Base-by-base conservation (phyloP, 2,113 vertebrate genomes). In the Osmerus eperlanus region DNA sequence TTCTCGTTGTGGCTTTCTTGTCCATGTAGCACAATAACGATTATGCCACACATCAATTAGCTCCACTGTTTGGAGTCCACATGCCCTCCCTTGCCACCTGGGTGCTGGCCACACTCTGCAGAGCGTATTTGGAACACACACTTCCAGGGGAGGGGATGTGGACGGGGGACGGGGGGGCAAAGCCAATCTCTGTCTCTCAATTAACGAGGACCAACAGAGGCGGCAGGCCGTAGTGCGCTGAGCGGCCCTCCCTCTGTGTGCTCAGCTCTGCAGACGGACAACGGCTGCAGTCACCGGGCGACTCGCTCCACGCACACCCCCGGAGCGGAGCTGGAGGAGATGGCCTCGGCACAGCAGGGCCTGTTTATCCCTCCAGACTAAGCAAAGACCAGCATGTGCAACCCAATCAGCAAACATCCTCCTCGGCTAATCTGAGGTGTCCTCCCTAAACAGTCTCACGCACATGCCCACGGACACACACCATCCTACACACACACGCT, bases 141-240 rank as follows among this genome's bases (percentile, higher is more conserved):
- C 89, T 87, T 87, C 72, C 83, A 79, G 75, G 82, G 82, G 83
- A 51, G 84, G 85, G 67, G 83, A 80, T 32, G 32, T 32, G 32
- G 32, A 32, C 32, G 32, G 32, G 32, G 4, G 41, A 9, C 0
- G 36, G 1, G 21, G 76, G 78, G 72, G 78, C 82, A 83, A 88
- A 86, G 85, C 79, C 72, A 70, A 80, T 83, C 77, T 85, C 77
- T 72, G 81, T 70, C 65, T 85, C 81, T 79, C 86, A 89, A 89
- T 91, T 88, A 90, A 85, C 13, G 64, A 83, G 78, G 83, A 77
- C 82, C 79, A 89, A 90, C 89, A 89, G 77, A 83, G 88, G 80
- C 83, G 79, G 81, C 85, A 84, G 83, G 78, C 77, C 73, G 2
- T 0, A 64, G 81, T 53, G 83, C 77, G 61, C 82, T 11, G 72